Evolutionary conservation across 1,140 invertebrate genomes (phyloP).

Genomic region (Diachasmimorpha longicaudata): DNA sequence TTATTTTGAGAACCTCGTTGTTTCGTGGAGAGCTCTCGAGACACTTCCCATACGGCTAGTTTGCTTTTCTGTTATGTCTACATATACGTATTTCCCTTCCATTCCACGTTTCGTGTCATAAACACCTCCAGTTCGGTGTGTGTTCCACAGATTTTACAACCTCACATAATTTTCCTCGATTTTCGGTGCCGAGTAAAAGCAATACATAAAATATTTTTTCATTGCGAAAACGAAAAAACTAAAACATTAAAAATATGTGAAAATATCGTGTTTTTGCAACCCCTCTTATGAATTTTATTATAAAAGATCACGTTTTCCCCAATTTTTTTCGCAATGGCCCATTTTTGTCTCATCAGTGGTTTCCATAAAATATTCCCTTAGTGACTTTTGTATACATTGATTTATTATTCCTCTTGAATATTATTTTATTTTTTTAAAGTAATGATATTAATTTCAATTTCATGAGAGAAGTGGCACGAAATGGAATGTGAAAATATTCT

Average conservation of each 20-base stretch:
- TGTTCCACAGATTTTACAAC: neutral
- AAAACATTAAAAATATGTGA: neutral
- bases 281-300: too few species aligned
- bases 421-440: too few species aligned
- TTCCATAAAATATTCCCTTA: too few species aligned
- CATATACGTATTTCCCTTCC: constrained; percentile 36
- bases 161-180: neutral
- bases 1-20: constrained; percentile 35
- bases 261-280: too few species aligned
- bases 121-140: constrained; percentile 22
- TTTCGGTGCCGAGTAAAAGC: neutral
- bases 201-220: neutral
- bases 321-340: too few species aligned
- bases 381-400: too few species aligned
- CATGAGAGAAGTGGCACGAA: too few species aligned
- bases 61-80: constrained; percentile 47
- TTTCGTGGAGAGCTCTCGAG: constrained; percentile 13
- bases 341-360: too few species aligned
- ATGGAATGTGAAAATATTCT: too few species aligned
- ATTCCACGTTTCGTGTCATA: constrained; percentile 36
- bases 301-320: too few species aligned
- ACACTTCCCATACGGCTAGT: constrained; percentile 36
- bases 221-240: neutral
- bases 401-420: too few species aligned
- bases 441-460: too few species aligned